phyloP scores from a whole-genome alignment of 2,888 invertebrate species.

The Pyrgus malvae region DNA sequence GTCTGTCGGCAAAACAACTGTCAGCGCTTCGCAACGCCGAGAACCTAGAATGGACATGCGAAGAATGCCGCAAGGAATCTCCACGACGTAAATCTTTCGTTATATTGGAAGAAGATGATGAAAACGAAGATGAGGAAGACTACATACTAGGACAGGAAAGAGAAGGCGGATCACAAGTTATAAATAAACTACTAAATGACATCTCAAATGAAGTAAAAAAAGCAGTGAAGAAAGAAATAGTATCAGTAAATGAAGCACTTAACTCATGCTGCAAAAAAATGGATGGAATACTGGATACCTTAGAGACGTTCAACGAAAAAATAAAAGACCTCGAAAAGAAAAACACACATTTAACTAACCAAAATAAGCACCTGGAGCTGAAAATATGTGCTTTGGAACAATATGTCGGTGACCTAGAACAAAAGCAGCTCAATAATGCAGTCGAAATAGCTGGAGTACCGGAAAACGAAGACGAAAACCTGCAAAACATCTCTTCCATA shows the following conservation, averaged over 20 bases:
- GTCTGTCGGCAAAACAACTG: constrained; percentile 8
- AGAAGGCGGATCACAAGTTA: not conserved
- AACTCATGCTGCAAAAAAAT: constrained; percentile 6
- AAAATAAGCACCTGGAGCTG: constrained; percentile 17
- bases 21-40: constrained; percentile 3
- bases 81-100: constrained; percentile 5
- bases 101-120: not conserved
- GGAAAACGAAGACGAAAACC: constrained; percentile 1
- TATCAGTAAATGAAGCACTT: not conserved
- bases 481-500: not conserved
- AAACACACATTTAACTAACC: constrained; percentile 3
- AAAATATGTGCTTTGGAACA: constrained; percentile 8
- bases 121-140: not conserved
- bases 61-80: constrained; percentile 1
- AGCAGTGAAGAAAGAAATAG: constrained; percentile 1
- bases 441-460: constrained; percentile 12
- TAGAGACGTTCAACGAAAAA: constrained; percentile 5
- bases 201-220: constrained; percentile 10
- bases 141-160: not conserved
- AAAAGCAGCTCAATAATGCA: constrained; percentile 3
- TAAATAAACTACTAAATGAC: not conserved
- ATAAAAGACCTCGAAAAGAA: constrained; percentile 13
- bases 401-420: constrained; percentile 2
- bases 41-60: constrained; percentile 2
- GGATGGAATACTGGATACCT: not conserved